Evolutionary conservation across 2,113 vertebrate species (phyloP).

Genomic region (Ciconia boyciana): DNA sequence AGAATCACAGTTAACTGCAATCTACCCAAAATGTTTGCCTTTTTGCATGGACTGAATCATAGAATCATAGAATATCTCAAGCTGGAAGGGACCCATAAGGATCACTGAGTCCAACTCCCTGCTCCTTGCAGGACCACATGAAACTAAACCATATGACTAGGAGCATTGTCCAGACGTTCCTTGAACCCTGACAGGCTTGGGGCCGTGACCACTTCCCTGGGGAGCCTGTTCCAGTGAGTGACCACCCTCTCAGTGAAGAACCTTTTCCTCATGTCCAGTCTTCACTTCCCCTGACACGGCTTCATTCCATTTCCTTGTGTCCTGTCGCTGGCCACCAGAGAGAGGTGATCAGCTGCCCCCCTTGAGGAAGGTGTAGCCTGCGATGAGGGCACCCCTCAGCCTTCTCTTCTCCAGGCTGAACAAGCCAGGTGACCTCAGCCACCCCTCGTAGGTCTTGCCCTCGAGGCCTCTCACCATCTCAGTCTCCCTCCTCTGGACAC

Average conservation of each 20-base stretch:
- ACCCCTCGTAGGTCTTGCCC: too few species aligned
- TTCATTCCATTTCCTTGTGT: too few species aligned
- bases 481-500: too few species aligned
- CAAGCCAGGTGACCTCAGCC: too few species aligned
- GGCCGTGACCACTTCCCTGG: background rate
- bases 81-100: background rate
- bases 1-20: background rate
- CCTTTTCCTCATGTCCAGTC: background rate
- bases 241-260: background rate
- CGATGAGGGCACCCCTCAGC: too few species aligned
- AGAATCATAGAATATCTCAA: background rate
- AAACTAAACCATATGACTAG: background rate
- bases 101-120: background rate
- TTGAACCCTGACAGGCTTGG: background rate
- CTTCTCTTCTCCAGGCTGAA: too few species aligned
- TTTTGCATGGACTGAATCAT: background rate
- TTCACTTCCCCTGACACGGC: too few species aligned
- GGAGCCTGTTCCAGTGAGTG: background rate
- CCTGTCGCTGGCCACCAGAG: too few species aligned
- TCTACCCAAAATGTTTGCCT: background rate
- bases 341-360: too few species aligned
- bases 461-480: too few species aligned
- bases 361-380: too few species aligned
- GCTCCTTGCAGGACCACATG: background rate
- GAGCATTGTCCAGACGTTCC: too few species aligned